Evolutionary conservation across 2,797 vertebrate genomes (phyloP).

Genomic region (Rhinatrema bivittatum): DNA sequence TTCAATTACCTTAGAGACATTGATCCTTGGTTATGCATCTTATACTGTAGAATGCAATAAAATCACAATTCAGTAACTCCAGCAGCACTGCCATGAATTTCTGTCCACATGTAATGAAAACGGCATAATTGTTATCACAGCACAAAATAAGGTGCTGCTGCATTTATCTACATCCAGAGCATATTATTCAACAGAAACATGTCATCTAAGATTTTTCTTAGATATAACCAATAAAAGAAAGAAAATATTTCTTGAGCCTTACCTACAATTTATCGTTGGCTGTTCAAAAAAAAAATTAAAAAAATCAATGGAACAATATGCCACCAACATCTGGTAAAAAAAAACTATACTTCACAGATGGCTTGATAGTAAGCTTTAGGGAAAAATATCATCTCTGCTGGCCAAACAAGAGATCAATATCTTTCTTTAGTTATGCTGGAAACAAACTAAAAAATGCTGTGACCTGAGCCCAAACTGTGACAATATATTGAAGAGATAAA

Average conservation of each 20-base stretch:
- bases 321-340: neutral
- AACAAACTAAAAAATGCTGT: neutral
- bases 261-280: slow-evolving; percentile 1
- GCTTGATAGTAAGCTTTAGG: neutral
- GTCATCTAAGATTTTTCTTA: neutral
- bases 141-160: neutral
- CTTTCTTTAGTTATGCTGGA: slow-evolving; percentile 7
- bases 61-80: too few species aligned
- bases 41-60: too few species aligned
- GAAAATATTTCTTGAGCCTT: neutral
- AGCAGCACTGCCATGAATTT: too few species aligned
- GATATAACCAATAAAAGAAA: neutral
- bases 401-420: neutral
- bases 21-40: too few species aligned
- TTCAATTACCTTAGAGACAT: too few species aligned
- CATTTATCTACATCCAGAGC: neutral
- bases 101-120: too few species aligned
- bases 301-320: slow-evolving; percentile 4
- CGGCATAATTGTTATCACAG: neutral
- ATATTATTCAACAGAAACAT: too few species aligned
- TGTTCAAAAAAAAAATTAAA: neutral
- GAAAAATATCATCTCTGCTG: slow-evolving; percentile 1
- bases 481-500: neutral
- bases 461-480: slow-evolving; percentile 2
- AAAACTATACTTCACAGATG: slow-evolving; percentile 2